A percentile compares a stretch with the other conserved stretches of the same genome.
phyloP scores from a whole-genome alignment of 2,797 vertebrate genomes.

The Rhinella marina region DNA sequence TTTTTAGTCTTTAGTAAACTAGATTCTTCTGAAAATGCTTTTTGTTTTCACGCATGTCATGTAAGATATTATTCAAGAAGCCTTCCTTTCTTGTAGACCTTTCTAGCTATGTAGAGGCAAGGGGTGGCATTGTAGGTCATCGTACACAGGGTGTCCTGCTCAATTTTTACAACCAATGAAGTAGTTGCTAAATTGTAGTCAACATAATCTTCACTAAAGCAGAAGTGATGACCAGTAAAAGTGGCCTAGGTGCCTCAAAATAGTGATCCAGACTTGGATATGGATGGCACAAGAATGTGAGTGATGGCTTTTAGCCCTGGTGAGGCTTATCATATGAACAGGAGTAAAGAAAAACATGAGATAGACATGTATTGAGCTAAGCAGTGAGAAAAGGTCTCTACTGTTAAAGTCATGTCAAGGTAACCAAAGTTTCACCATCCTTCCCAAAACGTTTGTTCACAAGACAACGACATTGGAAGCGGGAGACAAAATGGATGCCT shows the following conservation, averaged over 20 bases:
- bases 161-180: not conserved
- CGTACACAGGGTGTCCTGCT: not conserved
- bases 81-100: not conserved
- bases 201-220: not conserved
- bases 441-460: not conserved
- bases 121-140: not conserved
- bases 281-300: not conserved
- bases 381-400: no score
- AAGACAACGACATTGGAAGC: not conserved
- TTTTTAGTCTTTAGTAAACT: conserved; percentile 21
- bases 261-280: not conserved
- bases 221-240: not conserved
- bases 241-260: not conserved
- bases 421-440: not conserved
- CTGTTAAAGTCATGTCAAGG: not conserved
- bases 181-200: not conserved
- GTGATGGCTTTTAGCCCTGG: not conserved
- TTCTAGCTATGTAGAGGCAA: not conserved
- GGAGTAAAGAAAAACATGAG: no score
- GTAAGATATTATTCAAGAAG: not conserved
- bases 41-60: conserved; percentile 7
- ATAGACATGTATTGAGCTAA: no score
- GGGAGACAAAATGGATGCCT: not conserved
- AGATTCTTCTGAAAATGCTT: conserved; percentile 15
- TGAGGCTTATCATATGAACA: not conserved